Percentiles rank a stretch among this genome's conserved stretches.
phyloP scores from a whole-genome alignment of 2,888 invertebrate species.

The Pseudococcus longispinus region DNA sequence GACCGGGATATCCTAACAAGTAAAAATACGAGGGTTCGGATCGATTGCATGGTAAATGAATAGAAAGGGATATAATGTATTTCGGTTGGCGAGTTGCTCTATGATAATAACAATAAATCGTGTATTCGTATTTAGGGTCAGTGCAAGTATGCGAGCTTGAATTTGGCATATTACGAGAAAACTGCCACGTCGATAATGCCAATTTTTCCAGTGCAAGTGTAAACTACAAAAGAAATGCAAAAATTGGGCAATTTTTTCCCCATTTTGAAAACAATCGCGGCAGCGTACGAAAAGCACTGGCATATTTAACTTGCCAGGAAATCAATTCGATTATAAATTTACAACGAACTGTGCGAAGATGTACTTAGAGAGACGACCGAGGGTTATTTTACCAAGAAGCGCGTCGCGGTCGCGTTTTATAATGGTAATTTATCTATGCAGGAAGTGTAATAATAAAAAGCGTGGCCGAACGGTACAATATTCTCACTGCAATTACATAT shows the following conservation, averaged over 20 bases:
- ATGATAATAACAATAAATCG: constrained; percentile 27
- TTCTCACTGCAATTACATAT: constrained; percentile 54
- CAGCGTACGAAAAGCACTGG: too few species aligned
- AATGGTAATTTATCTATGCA: constrained; percentile 47
- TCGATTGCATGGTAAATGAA: constrained; percentile 26
- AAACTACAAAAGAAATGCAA: not conserved
- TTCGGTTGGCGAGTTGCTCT: not conserved
- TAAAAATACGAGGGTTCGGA: not conserved
- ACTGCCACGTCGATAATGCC: not conserved
- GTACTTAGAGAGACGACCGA: not conserved
- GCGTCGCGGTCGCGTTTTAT: not conserved
- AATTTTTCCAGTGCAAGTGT: not conserved
- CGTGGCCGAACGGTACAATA: constrained; percentile 46
- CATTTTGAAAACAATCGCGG: too few species aligned
- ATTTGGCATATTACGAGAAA: not conserved
- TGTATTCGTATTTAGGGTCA: not conserved
- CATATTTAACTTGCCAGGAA: not conserved
- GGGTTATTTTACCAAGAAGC: not conserved
- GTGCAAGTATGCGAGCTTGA: not conserved
- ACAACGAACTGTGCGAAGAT: not conserved
- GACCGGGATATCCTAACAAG: not conserved
- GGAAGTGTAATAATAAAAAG: constrained; percentile 48
- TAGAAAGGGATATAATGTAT: constrained; percentile 16
- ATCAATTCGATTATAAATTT: not conserved
- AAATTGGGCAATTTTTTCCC: not conserved